A percentile compares a stretch with the other conserved stretches of the same genome.
Conservation (phyloP, 2,113 vertebrate species). For the Gymnorhina tibicen region DNA sequence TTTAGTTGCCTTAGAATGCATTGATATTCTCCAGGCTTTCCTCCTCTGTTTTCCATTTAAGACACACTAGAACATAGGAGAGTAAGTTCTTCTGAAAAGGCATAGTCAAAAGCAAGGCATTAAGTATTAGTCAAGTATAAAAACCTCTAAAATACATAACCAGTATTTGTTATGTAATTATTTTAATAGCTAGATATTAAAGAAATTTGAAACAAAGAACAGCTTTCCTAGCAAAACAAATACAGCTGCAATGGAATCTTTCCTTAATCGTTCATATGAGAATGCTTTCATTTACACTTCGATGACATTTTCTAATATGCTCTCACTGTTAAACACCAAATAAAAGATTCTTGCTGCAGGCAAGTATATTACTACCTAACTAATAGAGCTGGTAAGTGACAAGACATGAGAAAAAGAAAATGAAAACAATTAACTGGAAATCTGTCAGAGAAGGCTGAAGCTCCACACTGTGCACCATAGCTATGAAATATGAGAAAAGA, state of each 20-base stretch:
- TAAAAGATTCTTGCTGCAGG: neutral
- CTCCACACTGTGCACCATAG: neutral
- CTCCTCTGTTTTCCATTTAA: neutral
- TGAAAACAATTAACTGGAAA: slow-evolving; percentile 22
- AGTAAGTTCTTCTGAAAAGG: neutral
- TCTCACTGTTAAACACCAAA: neutral
- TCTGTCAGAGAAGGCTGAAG: slow-evolving; percentile 1
- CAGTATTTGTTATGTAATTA: neutral
- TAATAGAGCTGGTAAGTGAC: neutral
- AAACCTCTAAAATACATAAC: neutral
- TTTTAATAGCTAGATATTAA: neutral
- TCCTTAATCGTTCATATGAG: neutral
- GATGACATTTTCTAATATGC: neutral
- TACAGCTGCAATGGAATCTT: neutral
- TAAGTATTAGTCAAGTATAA: neutral
- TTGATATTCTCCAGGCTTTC: neutral
- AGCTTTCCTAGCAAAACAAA: neutral
- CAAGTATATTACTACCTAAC: neutral
- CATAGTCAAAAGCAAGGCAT: neutral
- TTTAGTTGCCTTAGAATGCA: neutral
- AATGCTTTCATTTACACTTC: neutral
- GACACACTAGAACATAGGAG: neutral
- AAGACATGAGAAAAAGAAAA: slow-evolving; percentile 9
- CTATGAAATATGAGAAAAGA: neutral
- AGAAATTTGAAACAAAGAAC: neutral